phyloP scores from a whole-genome alignment of 2,797 vertebrate genomes.

The Danionella dracula region DNA sequence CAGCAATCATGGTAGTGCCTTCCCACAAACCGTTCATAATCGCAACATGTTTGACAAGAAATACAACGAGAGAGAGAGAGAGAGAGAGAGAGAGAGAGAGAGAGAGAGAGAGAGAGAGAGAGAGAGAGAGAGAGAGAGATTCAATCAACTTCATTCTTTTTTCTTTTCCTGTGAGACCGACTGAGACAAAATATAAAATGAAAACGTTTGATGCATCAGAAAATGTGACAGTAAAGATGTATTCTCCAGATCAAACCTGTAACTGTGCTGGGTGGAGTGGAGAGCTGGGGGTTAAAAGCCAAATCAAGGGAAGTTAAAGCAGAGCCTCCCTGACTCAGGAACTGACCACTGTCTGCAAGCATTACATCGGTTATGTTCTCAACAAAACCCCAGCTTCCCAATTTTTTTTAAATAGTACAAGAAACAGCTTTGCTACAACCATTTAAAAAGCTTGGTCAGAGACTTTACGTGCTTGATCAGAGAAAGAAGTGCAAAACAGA shows the following conservation, averaged over 20 bases:
- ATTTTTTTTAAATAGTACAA: not conserved
- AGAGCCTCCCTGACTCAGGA: slow-evolving; percentile 52
- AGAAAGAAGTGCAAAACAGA: no score
- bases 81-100: no score
- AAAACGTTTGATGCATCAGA: not conserved
- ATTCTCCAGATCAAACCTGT: not conserved
- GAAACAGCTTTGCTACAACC: not conserved
- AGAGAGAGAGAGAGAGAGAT: no score
- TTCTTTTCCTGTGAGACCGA: no score
- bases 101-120: no score
- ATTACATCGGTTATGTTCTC: slow-evolving; percentile 15
- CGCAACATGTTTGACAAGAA: no score
- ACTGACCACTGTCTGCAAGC: slow-evolving; percentile 27
- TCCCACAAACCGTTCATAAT: no score
- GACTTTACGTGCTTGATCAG: no score
- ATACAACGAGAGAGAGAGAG: no score
- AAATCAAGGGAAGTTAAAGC: slow-evolving; percentile 63
- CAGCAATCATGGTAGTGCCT: not conserved
- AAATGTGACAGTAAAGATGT: not conserved
- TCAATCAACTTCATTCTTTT: no score
- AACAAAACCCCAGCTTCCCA: not conserved
- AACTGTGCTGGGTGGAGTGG: slow-evolving; percentile 39
- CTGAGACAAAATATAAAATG: no score
- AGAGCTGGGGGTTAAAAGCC: slow-evolving; percentile 43
- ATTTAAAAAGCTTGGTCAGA: not conserved